phyloP scores from a whole-genome alignment of 2,888 invertebrate species.

The Sphaerophoria taeniata region DNA sequence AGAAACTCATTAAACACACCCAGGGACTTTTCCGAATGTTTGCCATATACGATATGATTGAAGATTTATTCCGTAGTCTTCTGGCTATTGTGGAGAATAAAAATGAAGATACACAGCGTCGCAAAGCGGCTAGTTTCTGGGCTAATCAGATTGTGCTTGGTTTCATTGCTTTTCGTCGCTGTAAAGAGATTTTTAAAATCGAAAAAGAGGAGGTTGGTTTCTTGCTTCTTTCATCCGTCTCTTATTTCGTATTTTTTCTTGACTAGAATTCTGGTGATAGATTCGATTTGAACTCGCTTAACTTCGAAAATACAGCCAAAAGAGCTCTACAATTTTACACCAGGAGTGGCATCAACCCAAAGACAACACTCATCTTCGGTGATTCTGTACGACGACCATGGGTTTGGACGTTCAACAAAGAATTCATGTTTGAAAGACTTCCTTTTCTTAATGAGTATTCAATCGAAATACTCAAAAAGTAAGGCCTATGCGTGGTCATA shows the following conservation, averaged over 20 bases:
- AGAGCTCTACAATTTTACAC: constrained; percentile 76
- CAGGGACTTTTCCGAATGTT: constrained; percentile 79
- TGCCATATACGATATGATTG: constrained; percentile 79
- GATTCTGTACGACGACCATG: constrained; percentile 79
- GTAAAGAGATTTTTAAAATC: constrained; percentile 79
- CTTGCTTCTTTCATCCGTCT: background rate
- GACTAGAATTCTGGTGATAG: constrained; percentile 77
- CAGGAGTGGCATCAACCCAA: constrained; percentile 78
- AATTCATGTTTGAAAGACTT: constrained; percentile 78
- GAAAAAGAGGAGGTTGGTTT: constrained; percentile 79
- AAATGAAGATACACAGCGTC: constrained; percentile 70
- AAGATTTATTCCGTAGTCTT: constrained; percentile 79
- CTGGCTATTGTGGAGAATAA: constrained; percentile 79
- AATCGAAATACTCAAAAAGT: constrained; percentile 78
- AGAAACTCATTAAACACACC: constrained; percentile 76
- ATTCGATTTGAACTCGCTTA: constrained; percentile 76
- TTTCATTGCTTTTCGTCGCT: constrained; percentile 78
- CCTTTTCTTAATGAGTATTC: constrained; percentile 77
- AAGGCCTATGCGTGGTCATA: constrained; percentile 18
- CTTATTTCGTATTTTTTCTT: background rate
- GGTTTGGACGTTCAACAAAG: constrained; percentile 78
- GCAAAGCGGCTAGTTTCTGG: constrained; percentile 81
- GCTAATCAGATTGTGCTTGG: constrained; percentile 79
- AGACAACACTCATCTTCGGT: constrained; percentile 76
- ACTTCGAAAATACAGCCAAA: constrained; percentile 77